phyloP scores from a whole-genome alignment of 1,140 invertebrate species.

The Drosophila sproati region DNA sequence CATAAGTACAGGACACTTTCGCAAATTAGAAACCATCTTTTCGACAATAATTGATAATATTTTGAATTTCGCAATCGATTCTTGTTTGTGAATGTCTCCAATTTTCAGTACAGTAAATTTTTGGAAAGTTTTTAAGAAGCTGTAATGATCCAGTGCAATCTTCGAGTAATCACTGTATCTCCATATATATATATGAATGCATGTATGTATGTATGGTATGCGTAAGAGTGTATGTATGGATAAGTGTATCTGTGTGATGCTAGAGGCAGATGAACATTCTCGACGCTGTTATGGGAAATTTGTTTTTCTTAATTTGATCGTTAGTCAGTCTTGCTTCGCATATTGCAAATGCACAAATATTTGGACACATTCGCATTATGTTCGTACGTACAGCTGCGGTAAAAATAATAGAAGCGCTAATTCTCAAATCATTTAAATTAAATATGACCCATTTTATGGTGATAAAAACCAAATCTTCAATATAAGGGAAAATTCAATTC shows the following conservation, averaged over 20 bases:
- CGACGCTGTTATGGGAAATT: slow-evolving; percentile 44
- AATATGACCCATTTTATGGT: too few species aligned
- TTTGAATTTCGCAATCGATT: too few species aligned
- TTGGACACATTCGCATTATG: neutral
- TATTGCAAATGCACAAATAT: slow-evolving; percentile 31
- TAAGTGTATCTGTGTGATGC: neutral
- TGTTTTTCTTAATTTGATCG: slow-evolving; percentile 42
- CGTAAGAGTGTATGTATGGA: slow-evolving; percentile 4
- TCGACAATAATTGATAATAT: too few species aligned
- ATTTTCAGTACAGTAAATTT: neutral
- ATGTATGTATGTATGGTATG: neutral
- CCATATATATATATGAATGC: slow-evolving; percentile 25
- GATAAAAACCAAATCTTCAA: too few species aligned
- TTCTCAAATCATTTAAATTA: too few species aligned
- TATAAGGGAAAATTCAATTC: too few species aligned
- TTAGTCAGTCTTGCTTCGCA: slow-evolving; percentile 21
- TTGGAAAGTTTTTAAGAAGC: neutral
- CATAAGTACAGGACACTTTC: slow-evolving; percentile 3
- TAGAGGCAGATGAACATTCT: slow-evolving; percentile 44
- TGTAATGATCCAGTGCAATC: neutral
- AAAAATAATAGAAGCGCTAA: too few species aligned
- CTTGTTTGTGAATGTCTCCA: too few species aligned
- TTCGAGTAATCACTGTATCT: neutral
- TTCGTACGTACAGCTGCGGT: neutral
- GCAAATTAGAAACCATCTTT: neutral